Percentiles rank a stretch among this genome's conserved stretches.
Evolutionary conservation across 2,888 invertebrate genomes (phyloP).

Genomic region (Macrosiphum euphorbiae): DNA sequence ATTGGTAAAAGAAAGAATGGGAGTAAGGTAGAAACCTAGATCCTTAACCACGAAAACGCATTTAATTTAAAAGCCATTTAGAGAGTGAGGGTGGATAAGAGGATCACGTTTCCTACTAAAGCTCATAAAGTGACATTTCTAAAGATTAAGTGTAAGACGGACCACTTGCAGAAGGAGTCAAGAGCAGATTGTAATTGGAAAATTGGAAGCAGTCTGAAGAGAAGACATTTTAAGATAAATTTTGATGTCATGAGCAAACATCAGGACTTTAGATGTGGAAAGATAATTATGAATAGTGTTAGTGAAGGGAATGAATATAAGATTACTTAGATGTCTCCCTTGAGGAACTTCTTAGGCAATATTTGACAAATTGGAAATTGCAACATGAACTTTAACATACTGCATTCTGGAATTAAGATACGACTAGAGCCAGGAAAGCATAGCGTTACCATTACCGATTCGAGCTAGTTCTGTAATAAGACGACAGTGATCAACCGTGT

Average conservation of each 20-base stretch:
- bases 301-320: neutral
- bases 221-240: neutral
- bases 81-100: neutral
- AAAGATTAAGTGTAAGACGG: neutral
- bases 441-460: neutral
- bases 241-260: slow-evolving; percentile 6
- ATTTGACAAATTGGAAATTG: neutral
- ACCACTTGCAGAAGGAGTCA: neutral
- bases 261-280: neutral
- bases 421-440: neutral
- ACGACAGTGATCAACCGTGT: neutral
- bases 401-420: neutral
- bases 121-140: neutral
- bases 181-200: neutral
- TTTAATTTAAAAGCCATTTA: neutral
- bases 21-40: neutral
- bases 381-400: neutral
- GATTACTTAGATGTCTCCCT: neutral
- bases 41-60: neutral
- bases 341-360: neutral
- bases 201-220: neutral
- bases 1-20: neutral
- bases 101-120: neutral
- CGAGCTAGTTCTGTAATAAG: neutral
- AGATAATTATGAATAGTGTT: neutral